Evolutionary conservation across 2,888 invertebrate genomes (phyloP).

Genomic region (Drosophila paranaensis): DNA sequence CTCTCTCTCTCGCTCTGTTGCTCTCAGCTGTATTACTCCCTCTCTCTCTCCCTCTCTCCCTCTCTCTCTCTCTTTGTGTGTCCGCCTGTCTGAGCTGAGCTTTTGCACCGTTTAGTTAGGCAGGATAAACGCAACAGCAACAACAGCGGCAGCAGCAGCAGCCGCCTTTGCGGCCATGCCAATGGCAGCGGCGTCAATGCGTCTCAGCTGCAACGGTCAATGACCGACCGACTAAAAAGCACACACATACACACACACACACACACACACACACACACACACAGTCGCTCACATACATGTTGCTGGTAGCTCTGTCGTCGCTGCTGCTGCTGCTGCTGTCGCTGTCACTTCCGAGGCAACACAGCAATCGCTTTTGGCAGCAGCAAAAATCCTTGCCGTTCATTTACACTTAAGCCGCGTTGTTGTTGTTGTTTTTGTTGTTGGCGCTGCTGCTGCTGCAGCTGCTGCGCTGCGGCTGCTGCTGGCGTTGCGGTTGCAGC

Average conservation of each 20-base stretch:
- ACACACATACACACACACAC: conserved; percentile 39
- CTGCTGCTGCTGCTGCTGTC: conserved; percentile 37
- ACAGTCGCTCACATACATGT: conserved; percentile 16
- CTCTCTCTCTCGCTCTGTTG: conserved; percentile 3
- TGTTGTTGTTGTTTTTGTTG: conserved; percentile 24
- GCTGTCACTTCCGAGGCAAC: conserved; percentile 64
- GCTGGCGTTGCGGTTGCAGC: conserved; percentile 21
- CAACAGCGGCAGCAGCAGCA: conserved; percentile 24
- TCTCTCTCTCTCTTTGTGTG: conserved; percentile 17
- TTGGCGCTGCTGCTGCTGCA: conserved; percentile 12
- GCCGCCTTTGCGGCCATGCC: conserved; percentile 58
- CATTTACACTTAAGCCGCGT: conserved; percentile 36
- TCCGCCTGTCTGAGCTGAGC: conserved; percentile 11
- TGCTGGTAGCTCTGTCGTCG: conserved; percentile 31
- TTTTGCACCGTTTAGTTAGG: conserved; percentile 47
- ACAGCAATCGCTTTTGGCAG: conserved; percentile 54
- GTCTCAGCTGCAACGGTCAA: conserved; percentile 82
- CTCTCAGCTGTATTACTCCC: background rate
- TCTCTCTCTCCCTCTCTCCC: conserved; percentile 9
- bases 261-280: conserved; percentile 19
- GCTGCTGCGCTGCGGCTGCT: conserved; percentile 22
- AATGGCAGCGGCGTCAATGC: conserved; percentile 78
- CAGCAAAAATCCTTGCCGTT: conserved; percentile 69
- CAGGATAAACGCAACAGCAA: conserved; percentile 53
- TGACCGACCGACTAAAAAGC: conserved; percentile 83